phyloP scores from a whole-genome alignment of 2,113 vertebrate species.

The Tonatia bakeri region DNA sequence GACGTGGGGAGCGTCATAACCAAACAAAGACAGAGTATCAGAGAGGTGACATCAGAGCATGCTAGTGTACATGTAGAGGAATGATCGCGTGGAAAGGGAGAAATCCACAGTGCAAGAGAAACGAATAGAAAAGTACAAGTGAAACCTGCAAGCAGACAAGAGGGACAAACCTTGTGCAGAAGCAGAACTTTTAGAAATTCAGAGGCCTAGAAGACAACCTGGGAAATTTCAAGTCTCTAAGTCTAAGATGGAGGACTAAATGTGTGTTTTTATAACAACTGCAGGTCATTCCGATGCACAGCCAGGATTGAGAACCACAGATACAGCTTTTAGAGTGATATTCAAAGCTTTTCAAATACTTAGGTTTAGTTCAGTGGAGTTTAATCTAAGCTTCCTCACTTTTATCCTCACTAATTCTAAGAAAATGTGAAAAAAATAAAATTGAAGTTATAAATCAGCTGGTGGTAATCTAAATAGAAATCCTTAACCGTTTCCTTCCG shows the following conservation, averaged over 20 bases:
- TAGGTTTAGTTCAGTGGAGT: not conserved
- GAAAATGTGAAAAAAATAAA: not conserved
- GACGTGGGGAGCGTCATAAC: not conserved
- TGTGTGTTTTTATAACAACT: not conserved
- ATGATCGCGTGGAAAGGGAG: not conserved
- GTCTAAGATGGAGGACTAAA: not conserved
- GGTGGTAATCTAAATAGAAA: not conserved
- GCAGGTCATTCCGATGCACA: not conserved
- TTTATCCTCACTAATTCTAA: not conserved
- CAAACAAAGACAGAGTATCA: not conserved
- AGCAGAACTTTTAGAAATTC: not conserved
- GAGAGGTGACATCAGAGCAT: not conserved
- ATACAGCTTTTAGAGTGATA: not conserved
- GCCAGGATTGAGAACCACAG: not conserved
- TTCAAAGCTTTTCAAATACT: not conserved
- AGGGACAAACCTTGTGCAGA: not conserved
- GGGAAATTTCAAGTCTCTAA: not conserved
- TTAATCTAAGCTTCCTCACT: not conserved
- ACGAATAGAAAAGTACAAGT: not conserved
- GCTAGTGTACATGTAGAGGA: too few relatives aligned
- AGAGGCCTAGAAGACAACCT: not conserved
- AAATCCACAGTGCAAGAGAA: not conserved
- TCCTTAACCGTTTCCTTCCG: not conserved
- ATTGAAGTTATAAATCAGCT: not conserved
- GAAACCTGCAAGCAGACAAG: not conserved